Evolutionary conservation across 2,113 vertebrate species (phyloP).

Genomic region (Phylloscopus trochiloides): DNA sequence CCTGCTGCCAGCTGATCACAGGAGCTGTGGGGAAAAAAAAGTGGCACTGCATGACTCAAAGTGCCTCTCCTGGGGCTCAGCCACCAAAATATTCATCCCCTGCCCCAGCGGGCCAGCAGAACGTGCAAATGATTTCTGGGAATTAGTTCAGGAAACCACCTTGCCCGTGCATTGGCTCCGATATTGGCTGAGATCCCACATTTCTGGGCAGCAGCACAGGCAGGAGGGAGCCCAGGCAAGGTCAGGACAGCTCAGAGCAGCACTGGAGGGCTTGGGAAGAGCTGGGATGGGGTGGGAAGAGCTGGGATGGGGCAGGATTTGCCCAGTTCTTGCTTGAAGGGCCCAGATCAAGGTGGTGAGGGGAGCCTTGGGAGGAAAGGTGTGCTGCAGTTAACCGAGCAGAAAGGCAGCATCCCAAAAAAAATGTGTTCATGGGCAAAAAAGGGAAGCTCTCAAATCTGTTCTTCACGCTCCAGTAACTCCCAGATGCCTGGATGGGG

Average conservation of each 20-base stretch:
- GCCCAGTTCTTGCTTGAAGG: not conserved
- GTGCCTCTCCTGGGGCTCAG: not conserved
- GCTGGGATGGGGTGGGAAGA: not conserved
- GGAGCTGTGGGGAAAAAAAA: not conserved
- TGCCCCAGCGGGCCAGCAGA: not conserved
- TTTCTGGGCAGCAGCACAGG: not conserved
- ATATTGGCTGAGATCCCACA: not conserved
- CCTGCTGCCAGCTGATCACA: not conserved
- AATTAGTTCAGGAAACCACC: not conserved
- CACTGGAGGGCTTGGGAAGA: not conserved
- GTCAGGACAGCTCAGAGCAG: not conserved
- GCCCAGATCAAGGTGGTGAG: accelerated
- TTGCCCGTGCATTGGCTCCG: not conserved
- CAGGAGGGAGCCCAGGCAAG: not conserved
- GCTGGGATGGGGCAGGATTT: not conserved
- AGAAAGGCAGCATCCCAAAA: not conserved
- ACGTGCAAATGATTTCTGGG: not conserved
- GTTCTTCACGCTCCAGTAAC: not conserved
- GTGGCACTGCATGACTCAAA: not conserved
- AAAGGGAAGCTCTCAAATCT: not conserved
- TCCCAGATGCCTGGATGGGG: not conserved
- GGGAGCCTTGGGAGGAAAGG: not conserved
- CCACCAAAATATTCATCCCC: not conserved
- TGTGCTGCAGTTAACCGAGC: not conserved
- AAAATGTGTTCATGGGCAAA: not conserved